Base-by-base conservation (phyloP, 2,888 invertebrate species). In the Andrena bicolor region DNA sequence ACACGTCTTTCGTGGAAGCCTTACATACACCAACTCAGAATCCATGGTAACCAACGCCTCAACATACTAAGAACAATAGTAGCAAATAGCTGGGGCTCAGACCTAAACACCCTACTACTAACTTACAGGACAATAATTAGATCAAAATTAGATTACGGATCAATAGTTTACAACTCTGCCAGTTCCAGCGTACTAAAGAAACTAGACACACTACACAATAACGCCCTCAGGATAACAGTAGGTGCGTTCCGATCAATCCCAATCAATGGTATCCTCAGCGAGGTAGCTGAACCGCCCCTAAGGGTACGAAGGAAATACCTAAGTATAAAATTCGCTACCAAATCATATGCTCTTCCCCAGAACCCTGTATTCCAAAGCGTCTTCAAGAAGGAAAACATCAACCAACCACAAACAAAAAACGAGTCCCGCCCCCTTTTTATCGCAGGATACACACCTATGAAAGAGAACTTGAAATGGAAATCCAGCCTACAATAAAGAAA, bases 231-330 rank as follows among this genome's bases (percentile, higher is more conserved):
- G 32, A 32, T 60, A n/a, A 32, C 60, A 13, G 32, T 32, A 30
- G 60, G 32, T 7, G 32, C 60, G 13, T 60, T 60, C 7, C 60
- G 60, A 6, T 30, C 32, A 2, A 60, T 32, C 32, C n/a, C 32
- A 30, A 60, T 60, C 20, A 60, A 60, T 20, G 60, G 60, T 30
- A 60, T 60, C n/a, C 32, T 60, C 16, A 60, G 30, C 16, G 60
- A 60, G n/a, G 60, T 7, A 30, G 16, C n/a, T 16, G 60, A 60
- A 32, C 16, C 16, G 30, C n/a, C 32, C 6, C 8, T 60, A 60
- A 5, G 5, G 7, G n/a, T 30, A 6, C 30, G n/a, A 60, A 30
- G 60, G 32, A 60, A 60, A 30, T 30, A 60, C 8, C 16, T 60
- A 20, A 60, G 60, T 7, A 60, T 30, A 6, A 30, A 60, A 60